Percentiles rank a stretch among this genome's conserved stretches.
These are phyloP conservation scores for Neodiprion virginianus DNA, from an alignment of 1,140 invertebrate species.

Conservation along the genomic window DNA sequence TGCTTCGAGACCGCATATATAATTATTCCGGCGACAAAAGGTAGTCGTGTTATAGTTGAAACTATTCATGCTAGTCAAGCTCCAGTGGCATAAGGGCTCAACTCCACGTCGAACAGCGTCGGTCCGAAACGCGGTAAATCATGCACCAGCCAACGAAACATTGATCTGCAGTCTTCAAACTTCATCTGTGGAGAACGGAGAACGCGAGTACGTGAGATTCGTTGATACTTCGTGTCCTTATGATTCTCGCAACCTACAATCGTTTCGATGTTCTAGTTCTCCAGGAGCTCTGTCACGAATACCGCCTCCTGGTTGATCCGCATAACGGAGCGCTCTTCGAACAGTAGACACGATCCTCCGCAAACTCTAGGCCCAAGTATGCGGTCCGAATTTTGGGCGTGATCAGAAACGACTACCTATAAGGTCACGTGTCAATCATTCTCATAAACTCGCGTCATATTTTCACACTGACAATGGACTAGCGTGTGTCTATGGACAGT, in stretches of 20 bases:
- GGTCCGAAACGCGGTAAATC: too few species aligned
- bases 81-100: background rate
- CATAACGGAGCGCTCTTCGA: background rate
- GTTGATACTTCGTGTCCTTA: background rate
- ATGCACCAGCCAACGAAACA: background rate
- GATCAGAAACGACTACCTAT: background rate
- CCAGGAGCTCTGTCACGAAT: too few species aligned
- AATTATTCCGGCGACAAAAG: background rate
- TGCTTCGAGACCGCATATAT: background rate
- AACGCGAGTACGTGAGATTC: background rate
- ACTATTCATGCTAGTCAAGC: background rate
- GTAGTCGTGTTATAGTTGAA: constrained; percentile 1
- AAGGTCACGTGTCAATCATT: too few species aligned
- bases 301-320: background rate
- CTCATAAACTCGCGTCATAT: too few species aligned
- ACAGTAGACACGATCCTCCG: background rate
- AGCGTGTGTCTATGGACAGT: too few species aligned
- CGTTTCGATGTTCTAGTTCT: background rate
- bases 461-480: too few species aligned
- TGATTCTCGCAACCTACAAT: background rate
- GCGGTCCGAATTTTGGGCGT: background rate
- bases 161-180: background rate
- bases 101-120: background rate
- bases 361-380: background rate
- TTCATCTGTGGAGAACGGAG: background rate